Percentiles rank a stretch among this genome's conserved stretches.
Evolutionary conservation across 2,797 vertebrate genomes (phyloP).

Genomic region (Lacerta viridis): DNA sequence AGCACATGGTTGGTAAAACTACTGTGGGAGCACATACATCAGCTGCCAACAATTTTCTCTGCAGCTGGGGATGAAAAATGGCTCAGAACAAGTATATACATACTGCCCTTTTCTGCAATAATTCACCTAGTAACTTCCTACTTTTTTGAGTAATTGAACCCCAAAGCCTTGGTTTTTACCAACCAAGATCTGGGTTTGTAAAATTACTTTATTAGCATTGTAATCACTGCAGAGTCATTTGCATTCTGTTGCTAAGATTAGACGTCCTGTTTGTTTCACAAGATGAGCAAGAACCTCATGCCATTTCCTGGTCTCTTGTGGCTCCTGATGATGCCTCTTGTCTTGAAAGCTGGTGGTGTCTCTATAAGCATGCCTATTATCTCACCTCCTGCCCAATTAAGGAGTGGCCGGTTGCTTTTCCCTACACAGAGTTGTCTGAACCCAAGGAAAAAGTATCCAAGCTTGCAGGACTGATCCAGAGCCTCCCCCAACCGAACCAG

Average conservation of each 20-base stretch:
- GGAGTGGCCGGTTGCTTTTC: background rate
- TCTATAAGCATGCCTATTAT: background rate
- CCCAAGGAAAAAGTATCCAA: constrained; percentile 82
- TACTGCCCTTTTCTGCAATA: background rate
- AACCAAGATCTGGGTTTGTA: background rate
- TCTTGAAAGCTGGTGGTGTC: background rate
- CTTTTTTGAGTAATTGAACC: background rate
- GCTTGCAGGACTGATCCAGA: constrained; percentile 84
- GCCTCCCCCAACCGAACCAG: constrained; percentile 86
- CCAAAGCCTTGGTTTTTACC: background rate
- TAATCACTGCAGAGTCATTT: background rate
- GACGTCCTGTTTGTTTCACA: background rate
- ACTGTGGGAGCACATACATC: background rate
- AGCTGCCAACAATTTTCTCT: background rate
- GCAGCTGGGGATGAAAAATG: background rate
- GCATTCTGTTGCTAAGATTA: background rate
- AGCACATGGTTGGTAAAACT: background rate
- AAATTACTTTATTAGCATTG: background rate
- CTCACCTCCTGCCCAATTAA: background rate
- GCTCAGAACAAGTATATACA: background rate
- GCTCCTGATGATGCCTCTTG: background rate
- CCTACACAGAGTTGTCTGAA: constrained; percentile 84
- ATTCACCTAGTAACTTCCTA: background rate
- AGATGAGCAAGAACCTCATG: background rate
- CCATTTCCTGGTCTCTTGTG: background rate